phyloP scores from a whole-genome alignment of 2,888 invertebrate species.

The Macropis europaea region DNA sequence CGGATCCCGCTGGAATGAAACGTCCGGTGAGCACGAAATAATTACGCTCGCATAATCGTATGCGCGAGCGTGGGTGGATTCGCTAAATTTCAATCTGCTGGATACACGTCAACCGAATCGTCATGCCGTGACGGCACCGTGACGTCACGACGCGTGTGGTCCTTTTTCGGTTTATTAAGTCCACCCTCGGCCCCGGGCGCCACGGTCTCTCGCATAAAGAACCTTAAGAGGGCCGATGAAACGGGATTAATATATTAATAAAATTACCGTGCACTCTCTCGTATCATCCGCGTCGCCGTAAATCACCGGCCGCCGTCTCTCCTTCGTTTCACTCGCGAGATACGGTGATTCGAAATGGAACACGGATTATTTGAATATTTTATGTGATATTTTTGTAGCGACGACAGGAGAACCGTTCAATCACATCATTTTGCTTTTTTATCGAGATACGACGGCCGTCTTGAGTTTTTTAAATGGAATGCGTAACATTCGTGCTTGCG shows the following conservation, averaged over 20 bases:
- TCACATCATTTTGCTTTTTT: too few relatives aligned
- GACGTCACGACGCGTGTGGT: conserved; percentile 55
- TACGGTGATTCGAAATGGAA: too few relatives aligned
- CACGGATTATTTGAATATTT: too few relatives aligned
- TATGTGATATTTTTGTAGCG: too few relatives aligned
- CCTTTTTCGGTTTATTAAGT: conserved; percentile 49
- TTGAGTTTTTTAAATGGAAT: too few relatives aligned
- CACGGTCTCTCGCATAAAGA: conserved; percentile 5
- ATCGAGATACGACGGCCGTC: too few relatives aligned
- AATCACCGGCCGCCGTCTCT: neutral
- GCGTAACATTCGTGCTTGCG: too few relatives aligned
- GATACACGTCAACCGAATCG: conserved; percentile 39
- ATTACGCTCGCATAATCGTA: conserved; percentile 36
- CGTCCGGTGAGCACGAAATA: conserved; percentile 17
- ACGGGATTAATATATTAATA: conserved; percentile 48
- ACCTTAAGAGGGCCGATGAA: conserved; percentile 27
- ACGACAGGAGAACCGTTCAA: too few relatives aligned
- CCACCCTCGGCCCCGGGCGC: conserved; percentile 45
- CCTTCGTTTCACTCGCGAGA: neutral
- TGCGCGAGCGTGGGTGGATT: conserved; percentile 39
- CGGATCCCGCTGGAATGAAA: neutral
- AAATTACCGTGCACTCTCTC: conserved; percentile 35
- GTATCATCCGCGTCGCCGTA: neutral
- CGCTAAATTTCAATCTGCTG: conserved; percentile 51
- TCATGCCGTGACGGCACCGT: conserved; percentile 35